Evolutionary conservation across 1,140 invertebrate genomes (phyloP).

Genomic region (Macrocentrus cingulum): DNA sequence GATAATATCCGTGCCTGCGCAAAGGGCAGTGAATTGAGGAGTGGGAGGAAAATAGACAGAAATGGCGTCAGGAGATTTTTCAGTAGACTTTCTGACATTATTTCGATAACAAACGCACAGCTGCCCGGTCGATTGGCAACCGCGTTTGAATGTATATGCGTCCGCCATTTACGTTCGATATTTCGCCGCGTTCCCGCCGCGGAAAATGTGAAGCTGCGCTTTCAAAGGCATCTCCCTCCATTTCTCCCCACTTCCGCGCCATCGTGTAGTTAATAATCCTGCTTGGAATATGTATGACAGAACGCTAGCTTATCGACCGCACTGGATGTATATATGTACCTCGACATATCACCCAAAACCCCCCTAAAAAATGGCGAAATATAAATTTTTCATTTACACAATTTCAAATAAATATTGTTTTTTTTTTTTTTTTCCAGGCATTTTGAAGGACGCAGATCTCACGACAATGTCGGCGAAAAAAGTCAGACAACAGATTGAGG

Average conservation of each 20-base stretch:
- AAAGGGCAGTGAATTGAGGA: neutral
- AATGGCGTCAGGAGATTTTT: constrained; percentile 15
- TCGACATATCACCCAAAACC: too few species aligned
- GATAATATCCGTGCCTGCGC: neutral
- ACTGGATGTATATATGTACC: too few species aligned
- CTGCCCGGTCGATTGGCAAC: constrained; percentile 6
- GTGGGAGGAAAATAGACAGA: neutral
- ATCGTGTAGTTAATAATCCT: neutral
- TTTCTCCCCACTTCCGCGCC: constrained; percentile 3
- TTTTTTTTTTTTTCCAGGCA: constrained; percentile 64
- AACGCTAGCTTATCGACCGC: too few species aligned
- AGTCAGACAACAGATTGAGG: constrained; percentile 84
- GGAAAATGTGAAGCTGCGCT: constrained; percentile 29
- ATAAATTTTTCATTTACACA: neutral
- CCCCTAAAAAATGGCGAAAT: too few species aligned
- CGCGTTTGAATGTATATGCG: neutral
- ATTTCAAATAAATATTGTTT: constrained; percentile 14
- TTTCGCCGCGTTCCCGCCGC: constrained; percentile 37
- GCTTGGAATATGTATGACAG: neutral
- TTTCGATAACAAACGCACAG: constrained; percentile 24
- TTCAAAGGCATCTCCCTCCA: neutral
- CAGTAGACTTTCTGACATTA: constrained; percentile 37
- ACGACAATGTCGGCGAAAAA: constrained; percentile 84
- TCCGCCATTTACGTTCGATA: constrained; percentile 43
- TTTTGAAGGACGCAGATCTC: constrained; percentile 85